phyloP scores from a whole-genome alignment of 2,888 invertebrate genomes.

The Eilema sororculum region DNA sequence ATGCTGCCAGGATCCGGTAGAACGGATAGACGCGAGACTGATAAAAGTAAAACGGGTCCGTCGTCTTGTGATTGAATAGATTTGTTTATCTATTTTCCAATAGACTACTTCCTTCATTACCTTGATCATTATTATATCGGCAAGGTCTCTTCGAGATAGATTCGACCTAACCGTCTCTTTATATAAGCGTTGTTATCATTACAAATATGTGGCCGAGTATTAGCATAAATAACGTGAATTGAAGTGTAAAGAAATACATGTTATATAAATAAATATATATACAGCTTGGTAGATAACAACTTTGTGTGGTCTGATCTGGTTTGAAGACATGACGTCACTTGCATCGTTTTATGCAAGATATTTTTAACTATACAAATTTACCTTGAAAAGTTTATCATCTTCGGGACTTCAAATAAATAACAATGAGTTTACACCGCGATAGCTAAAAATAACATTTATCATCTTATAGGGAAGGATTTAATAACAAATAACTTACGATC shows the following conservation, averaged over 20 bases:
- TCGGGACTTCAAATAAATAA: too few species aligned
- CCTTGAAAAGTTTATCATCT: too few species aligned
- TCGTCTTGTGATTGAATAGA: too few species aligned
- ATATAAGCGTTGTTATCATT: not conserved
- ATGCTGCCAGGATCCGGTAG: too few species aligned
- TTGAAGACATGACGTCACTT: not conserved
- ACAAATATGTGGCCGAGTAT: not conserved
- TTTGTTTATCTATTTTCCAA: not conserved
- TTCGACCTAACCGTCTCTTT: conserved; percentile 6
- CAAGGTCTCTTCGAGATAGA: conserved; percentile 11
- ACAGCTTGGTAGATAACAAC: not conserved
- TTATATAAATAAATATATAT: not conserved
- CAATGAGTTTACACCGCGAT: too few species aligned
- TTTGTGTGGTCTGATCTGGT: not conserved
- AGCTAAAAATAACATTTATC: too few species aligned
- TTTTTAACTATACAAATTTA: not conserved
- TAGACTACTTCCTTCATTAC: not conserved
- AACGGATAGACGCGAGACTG: too few species aligned
- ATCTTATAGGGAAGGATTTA: too few species aligned
- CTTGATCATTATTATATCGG: not conserved
- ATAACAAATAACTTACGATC: too few species aligned
- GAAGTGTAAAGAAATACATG: not conserved
- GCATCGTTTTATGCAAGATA: not conserved
- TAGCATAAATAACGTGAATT: not conserved
- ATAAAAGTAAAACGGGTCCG: too few species aligned